phyloP scores from a whole-genome alignment of 2,113 vertebrate species.

The Gobius niger region DNA sequence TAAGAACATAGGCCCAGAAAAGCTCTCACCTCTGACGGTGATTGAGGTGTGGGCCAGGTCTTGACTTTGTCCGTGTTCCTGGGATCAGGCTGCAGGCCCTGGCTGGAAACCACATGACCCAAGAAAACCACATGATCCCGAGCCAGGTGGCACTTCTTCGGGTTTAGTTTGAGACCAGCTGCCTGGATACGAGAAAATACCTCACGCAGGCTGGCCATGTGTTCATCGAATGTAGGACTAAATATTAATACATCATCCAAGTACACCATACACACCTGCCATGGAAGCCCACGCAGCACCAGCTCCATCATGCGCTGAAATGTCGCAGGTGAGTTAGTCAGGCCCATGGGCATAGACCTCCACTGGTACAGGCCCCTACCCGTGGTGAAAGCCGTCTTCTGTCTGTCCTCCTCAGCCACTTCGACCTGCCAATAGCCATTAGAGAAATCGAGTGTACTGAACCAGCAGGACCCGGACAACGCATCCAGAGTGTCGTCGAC shows the following conservation, averaged over 20 bases:
- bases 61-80: neutral
- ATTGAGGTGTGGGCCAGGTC: neutral
- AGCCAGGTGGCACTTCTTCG: neutral
- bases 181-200: no score
- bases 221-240: no score
- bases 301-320: slow-evolving; percentile 13
- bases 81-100: neutral
- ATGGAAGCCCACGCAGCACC: slow-evolving; percentile 26
- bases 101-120: neutral
- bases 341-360: slow-evolving; percentile 19
- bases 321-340: slow-evolving; percentile 10
- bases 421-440: slow-evolving; percentile 11
- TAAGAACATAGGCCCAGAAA: neutral
- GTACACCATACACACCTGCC: neutral
- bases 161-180: no score
- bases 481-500: slow-evolving; percentile 4
- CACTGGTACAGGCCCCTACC: slow-evolving; percentile 1
- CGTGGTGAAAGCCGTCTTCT: neutral
- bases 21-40: neutral
- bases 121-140: neutral
- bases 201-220: no score
- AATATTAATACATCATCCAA: no score
- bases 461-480: slow-evolving; percentile 5
- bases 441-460: slow-evolving; percentile 13
- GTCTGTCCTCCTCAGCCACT: neutral